These are phyloP conservation scores for Mercenaria mercenaria DNA, from an alignment of 1,140 invertebrate species.

Conservation along the genomic window DNA sequence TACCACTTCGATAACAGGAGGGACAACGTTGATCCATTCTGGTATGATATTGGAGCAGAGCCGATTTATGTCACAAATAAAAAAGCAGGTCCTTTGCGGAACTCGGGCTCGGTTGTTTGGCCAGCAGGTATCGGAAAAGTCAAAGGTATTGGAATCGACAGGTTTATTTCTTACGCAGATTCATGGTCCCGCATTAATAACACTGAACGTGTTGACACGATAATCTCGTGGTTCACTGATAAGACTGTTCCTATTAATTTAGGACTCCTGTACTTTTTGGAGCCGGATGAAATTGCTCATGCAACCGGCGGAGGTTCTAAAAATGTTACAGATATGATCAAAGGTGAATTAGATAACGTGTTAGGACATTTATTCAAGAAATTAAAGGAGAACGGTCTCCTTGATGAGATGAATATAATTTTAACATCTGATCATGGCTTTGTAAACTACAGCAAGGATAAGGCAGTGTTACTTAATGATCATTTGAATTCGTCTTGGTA, in stretches of 20 bases:
- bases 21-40: conserved; percentile 71
- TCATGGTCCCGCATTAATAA: conserved; percentile 77
- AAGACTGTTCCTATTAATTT: conserved; percentile 87
- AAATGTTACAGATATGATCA: conserved; percentile 69
- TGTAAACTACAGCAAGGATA: background rate
- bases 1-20: conserved; percentile 80
- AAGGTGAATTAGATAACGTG: conserved; percentile 44
- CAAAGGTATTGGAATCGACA: conserved; percentile 44
- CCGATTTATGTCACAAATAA: conserved; percentile 84
- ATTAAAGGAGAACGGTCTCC: conserved; percentile 80
- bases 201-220: conserved; percentile 87
- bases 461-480: conserved; percentile 7
- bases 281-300: conserved; percentile 89
- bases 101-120: conserved; percentile 68
- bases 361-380: conserved; percentile 77
- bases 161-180: conserved; percentile 68
- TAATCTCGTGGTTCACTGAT: conserved; percentile 89
- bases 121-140: conserved; percentile 54
- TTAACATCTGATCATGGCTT: conserved; percentile 91
- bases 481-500: conserved; percentile 3
- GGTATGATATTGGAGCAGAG: conserved; percentile 74
- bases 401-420: conserved; percentile 89
- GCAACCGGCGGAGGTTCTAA: conserved; percentile 76
- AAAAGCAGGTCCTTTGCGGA: conserved; percentile 39
- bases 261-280: conserved; percentile 90